Evolutionary conservation across 2,797 vertebrate genomes (phyloP).

Genomic region (Distichodus sexfasciatus): DNA sequence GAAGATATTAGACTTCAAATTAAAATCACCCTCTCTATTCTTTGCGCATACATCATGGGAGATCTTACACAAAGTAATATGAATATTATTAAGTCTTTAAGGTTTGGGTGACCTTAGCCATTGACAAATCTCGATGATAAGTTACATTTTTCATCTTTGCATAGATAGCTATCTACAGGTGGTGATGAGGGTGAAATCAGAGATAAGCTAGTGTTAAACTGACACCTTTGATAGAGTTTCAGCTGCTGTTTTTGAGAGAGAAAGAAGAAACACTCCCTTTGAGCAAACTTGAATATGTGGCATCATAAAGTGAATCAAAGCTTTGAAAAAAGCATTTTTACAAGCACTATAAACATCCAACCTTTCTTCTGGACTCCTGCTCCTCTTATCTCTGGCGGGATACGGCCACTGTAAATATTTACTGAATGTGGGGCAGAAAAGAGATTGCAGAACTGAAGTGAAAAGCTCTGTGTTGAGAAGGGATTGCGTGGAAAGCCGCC

Average conservation of each 20-base stretch:
- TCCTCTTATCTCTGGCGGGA: slow-evolving; percentile 29
- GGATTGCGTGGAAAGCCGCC: slow-evolving; percentile 12
- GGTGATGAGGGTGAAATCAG: not conserved
- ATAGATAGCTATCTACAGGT: no score
- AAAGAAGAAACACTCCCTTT: not conserved
- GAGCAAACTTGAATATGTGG: slow-evolving; percentile 4
- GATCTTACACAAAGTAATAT: no score
- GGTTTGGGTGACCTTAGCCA: no score
- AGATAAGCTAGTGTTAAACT: not conserved
- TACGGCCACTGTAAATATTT: slow-evolving; percentile 36
- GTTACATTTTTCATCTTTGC: not conserved
- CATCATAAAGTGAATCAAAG: not conserved
- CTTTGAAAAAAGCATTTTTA: slow-evolving; percentile 14
- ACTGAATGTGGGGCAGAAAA: slow-evolving; percentile 34
- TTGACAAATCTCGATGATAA: not conserved
- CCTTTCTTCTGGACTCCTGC: slow-evolving; percentile 19
- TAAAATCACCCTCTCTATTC: not conserved
- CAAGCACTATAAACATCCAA: slow-evolving; percentile 1
- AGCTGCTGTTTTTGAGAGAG: not conserved
- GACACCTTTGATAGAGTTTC: not conserved
- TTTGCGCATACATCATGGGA: no score
- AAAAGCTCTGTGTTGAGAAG: slow-evolving; percentile 1
- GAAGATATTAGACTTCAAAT: not conserved
- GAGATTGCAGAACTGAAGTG: not conserved
- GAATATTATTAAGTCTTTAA: no score